Base-by-base conservation (phyloP, 2,888 invertebrate genomes). In the Drosophila emarginata region DNA sequence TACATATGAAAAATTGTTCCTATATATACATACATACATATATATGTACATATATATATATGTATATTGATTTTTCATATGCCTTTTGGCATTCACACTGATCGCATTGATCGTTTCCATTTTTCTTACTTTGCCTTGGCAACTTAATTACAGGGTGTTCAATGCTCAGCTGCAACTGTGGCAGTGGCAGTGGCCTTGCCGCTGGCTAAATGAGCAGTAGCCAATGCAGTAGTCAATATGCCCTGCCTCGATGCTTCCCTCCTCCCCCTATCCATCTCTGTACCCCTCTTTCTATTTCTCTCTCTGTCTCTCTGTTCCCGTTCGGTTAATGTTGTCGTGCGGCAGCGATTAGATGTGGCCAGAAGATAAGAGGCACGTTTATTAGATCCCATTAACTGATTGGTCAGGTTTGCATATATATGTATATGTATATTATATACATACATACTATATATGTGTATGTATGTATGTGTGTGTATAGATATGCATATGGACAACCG, bases 301-400 rank as follows among this genome's bases (percentile, higher is more conserved):
- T 32, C 23, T 26, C n/a, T 64, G 61, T 68, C 57, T 64, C 59
- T 68, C 57, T 64, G 61, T 68, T 66, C 58, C 72, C 62, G 67
- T 67, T 61, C 69, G 61, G 18, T 45, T 45, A 21, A 45, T 64
- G 54, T 63, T 61, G 63, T 74, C 77, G 80, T 75, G 74, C 75
- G 73, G 65, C 80, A 59, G 69, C 81, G 84, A 85, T 85, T 85
- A 85, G 84, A 85, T 85, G 72, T 75, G 86, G 73, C 72, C 75
- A 58, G 59, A 81, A 86, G 88, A 87, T 87, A 87, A 51, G 78
- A 45, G 62, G 76, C 72, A 89, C 81, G 84, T 81, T 88, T 86
- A 83, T 88, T 87, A 85, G 87, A 85, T 89, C 79, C 86, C 77
- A 87, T 87, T 87, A 87, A 87, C 82, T 89, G 89, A 89, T 87